Evolutionary conservation across 2,797 vertebrate species (phyloP).

Genomic region (Mormyrus proboscirostris): DNA sequence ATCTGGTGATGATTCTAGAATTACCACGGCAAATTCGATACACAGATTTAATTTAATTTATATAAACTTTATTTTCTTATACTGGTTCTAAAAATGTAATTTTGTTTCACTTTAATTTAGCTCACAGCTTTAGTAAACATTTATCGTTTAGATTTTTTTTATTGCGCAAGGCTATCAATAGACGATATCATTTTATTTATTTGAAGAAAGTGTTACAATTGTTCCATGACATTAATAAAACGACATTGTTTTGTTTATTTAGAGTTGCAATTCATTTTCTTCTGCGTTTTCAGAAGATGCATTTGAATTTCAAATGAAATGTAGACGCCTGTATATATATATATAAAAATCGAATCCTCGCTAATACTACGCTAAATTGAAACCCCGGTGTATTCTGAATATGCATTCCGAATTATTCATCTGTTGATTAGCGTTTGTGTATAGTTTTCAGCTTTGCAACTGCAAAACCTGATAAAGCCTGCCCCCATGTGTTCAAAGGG

Average conservation of each 20-base stretch:
- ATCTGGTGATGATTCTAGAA: slow-evolving; percentile 6
- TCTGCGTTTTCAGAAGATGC: not conserved
- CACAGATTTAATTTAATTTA: not conserved
- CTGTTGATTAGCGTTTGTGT: not conserved
- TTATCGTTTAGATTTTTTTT: not conserved
- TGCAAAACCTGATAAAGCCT: slow-evolving; percentile 2
- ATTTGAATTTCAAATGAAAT: not conserved
- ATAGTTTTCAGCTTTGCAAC: not conserved
- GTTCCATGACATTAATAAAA: not conserved
- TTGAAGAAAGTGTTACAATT: not conserved
- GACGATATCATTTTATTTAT: not conserved
- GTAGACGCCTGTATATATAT: not conserved
- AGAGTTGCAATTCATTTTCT: not conserved
- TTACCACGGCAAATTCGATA: not conserved
- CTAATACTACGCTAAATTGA: not conserved
- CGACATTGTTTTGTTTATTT: not conserved
- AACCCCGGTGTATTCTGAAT: not conserved
- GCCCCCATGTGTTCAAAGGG: not conserved
- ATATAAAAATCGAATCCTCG: not conserved
- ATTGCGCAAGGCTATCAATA: not conserved
- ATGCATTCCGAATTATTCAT: not conserved
- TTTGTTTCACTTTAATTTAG: not conserved
- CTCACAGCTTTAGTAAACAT: not conserved
- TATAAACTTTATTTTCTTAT: not conserved
- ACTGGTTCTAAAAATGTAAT: not conserved